These are phyloP conservation scores for Scortum barcoo DNA, from an alignment of 2,113 vertebrate genomes.

Conservation along the genomic window DNA sequence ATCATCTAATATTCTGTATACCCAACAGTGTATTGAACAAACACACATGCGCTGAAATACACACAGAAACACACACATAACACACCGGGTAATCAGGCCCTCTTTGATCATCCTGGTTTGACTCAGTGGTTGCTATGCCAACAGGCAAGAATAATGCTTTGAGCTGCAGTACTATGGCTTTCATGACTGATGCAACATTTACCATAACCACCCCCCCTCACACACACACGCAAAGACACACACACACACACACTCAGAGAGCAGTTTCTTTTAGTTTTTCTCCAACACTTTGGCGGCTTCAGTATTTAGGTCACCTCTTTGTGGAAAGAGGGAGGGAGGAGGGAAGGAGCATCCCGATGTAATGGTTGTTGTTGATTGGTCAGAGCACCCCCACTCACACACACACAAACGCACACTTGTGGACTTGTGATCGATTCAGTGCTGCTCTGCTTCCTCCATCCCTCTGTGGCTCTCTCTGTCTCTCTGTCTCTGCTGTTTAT, in stretches of 20 bases:
- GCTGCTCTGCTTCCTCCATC: slow-evolving; percentile 10
- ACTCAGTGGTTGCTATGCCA: slow-evolving; percentile 65
- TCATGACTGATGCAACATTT: slow-evolving; percentile 70
- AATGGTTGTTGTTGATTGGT: slow-evolving; percentile 42
- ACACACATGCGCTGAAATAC: slow-evolving; percentile 12
- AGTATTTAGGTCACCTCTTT: slow-evolving; percentile 68
- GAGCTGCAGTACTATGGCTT: slow-evolving; percentile 58
- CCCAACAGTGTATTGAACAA: neutral
- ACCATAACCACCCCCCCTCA: slow-evolving; percentile 18
- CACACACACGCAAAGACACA: slow-evolving; percentile 5
- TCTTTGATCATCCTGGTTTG: slow-evolving; percentile 60
- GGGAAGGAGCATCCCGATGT: slow-evolving; percentile 50
- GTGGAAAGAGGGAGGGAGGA: slow-evolving; percentile 41
- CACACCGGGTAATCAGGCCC: slow-evolving; percentile 26
- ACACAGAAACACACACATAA: slow-evolving; percentile 29
- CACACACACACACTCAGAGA: neutral
- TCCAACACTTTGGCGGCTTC: slow-evolving; percentile 49
- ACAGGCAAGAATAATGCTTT: slow-evolving; percentile 43
- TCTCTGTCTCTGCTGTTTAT: slow-evolving; percentile 22
- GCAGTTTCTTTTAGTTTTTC: slow-evolving; percentile 38
- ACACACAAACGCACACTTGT: slow-evolving; percentile 4
- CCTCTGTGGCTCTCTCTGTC: slow-evolving; percentile 4
- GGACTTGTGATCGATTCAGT: slow-evolving; percentile 11
- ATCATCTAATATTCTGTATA: neutral
- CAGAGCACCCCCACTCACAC: slow-evolving; percentile 25